Percentiles rank a stretch among this genome's conserved stretches.
Conservation (phyloP, 2,113 vertebrate genomes). For the Rhinichthys klamathensis region DNA sequence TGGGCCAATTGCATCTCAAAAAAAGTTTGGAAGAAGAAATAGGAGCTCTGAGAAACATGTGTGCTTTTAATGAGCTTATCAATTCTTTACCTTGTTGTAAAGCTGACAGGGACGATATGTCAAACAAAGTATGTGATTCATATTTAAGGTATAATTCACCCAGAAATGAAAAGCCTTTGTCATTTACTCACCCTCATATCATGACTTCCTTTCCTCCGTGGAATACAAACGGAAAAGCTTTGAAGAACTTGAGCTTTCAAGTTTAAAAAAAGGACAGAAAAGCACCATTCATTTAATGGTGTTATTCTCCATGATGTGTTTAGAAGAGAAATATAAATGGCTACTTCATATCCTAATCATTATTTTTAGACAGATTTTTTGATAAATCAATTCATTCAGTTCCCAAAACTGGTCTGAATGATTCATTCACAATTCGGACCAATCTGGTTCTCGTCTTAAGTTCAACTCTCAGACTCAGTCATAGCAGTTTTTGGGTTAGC, state of each 20-base stretch:
- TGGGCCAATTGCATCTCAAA: constrained; percentile 45
- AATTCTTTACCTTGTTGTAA: constrained; percentile 15
- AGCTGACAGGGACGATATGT: background rate
- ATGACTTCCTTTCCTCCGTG: background rate
- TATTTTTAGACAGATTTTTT: background rate
- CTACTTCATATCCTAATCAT: background rate
- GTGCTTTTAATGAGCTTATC: constrained; percentile 19
- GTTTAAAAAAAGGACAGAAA: background rate
- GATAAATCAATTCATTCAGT: background rate
- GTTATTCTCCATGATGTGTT: background rate
- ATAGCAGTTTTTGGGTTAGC: background rate
- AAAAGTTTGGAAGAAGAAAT: background rate
- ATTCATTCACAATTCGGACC: background rate
- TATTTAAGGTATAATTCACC: background rate
- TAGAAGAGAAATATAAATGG: background rate
- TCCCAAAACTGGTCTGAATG: background rate
- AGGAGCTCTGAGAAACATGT: constrained; percentile 8
- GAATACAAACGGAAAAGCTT: background rate
- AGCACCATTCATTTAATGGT: background rate
- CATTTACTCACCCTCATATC: background rate
- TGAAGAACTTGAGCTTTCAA: background rate
- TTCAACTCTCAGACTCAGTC: background rate
- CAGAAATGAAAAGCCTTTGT: background rate
- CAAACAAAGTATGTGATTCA: background rate
- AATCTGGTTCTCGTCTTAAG: background rate